phyloP scores from a whole-genome alignment of 2,888 invertebrate genomes.

The Chrysina gloriosa region DNA sequence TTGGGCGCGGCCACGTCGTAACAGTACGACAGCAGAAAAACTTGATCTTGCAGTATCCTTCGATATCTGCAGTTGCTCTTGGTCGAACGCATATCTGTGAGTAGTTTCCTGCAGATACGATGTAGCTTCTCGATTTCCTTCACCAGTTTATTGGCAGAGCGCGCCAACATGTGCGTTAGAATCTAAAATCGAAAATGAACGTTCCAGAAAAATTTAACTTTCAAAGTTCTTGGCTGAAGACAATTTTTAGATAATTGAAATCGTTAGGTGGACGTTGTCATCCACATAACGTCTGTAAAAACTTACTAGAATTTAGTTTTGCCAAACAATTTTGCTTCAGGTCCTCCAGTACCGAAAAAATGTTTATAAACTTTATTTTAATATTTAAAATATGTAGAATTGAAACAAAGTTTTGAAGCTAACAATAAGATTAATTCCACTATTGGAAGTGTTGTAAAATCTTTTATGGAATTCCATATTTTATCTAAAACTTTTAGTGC shows the following conservation, averaged over 20 bases:
- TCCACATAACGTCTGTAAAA: too few species aligned
- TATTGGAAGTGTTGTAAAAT: too few species aligned
- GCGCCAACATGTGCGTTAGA: not conserved
- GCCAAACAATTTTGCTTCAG: too few species aligned
- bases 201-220: not conserved
- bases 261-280: too few species aligned
- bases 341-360: too few species aligned
- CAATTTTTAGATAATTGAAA: not conserved
- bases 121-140: not conserved
- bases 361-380: too few species aligned
- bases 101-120: not conserved
- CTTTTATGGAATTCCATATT: too few species aligned
- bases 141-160: not conserved
- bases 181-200: not conserved
- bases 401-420: too few species aligned
- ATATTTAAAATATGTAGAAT: too few species aligned
- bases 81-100: not conserved
- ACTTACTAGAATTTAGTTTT: too few species aligned
- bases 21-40: not conserved
- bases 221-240: not conserved
- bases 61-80: not conserved
- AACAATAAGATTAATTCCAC: too few species aligned
- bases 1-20: slow-evolving; percentile 1
- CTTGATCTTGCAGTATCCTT: not conserved
- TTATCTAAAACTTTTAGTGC: too few species aligned